Percentiles rank a stretch among this genome's conserved stretches.
Evolutionary conservation across 2,797 vertebrate genomes (phyloP).

Genomic region (Cyprinodon diabolis): DNA sequence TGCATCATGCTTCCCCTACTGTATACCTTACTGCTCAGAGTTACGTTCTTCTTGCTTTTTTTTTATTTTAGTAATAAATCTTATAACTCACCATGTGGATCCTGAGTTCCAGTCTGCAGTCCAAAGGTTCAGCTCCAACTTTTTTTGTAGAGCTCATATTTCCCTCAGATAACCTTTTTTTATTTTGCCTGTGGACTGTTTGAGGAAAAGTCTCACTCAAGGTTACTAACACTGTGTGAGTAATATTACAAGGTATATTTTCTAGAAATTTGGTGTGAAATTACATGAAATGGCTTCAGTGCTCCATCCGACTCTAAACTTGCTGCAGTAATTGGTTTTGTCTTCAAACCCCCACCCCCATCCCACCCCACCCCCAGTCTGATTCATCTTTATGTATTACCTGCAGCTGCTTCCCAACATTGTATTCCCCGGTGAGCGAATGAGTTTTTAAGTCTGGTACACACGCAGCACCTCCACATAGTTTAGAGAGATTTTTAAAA

Average conservation of each 20-base stretch:
- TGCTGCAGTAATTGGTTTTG: slow-evolving; percentile 62
- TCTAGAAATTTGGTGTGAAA: slow-evolving; percentile 40
- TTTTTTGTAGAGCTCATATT: too few species aligned
- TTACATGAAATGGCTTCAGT: slow-evolving; percentile 54
- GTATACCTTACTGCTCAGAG: too few species aligned
- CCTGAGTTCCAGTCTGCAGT: too few species aligned
- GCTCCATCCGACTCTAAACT: slow-evolving; percentile 46
- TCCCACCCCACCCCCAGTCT: background rate
- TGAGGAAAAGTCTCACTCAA: background rate
- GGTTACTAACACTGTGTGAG: background rate
- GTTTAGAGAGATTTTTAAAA: slow-evolving; percentile 39
- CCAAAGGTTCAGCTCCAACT: too few species aligned
- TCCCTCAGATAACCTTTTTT: background rate
- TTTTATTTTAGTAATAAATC: too few species aligned
- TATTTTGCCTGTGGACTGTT: background rate
- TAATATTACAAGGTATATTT: slow-evolving; percentile 15
- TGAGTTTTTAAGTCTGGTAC: slow-evolving; percentile 62
- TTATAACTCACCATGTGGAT: too few species aligned
- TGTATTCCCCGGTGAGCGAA: slow-evolving; percentile 51
- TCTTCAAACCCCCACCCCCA: slow-evolving; percentile 36
- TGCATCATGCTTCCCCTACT: too few species aligned
- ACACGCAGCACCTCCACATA: slow-evolving; percentile 40
- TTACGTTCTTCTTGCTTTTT: too few species aligned
- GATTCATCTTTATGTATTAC: slow-evolving; percentile 63
- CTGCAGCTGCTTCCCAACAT: slow-evolving; percentile 42